Conservation (phyloP, 2,113 vertebrate species). For the Oncorhynchus gorbuscha region DNA sequence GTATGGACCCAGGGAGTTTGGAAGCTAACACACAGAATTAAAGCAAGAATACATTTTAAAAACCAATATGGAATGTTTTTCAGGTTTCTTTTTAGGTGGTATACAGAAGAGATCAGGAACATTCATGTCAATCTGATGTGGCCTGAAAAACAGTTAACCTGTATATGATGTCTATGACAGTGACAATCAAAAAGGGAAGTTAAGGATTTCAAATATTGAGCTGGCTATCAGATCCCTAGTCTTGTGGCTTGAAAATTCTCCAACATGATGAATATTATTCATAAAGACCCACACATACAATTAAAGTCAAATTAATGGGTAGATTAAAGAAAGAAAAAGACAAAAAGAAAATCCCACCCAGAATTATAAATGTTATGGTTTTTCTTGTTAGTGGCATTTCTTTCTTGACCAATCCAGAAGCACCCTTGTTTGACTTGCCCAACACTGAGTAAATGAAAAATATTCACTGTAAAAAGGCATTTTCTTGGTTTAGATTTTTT, state of each 20-base stretch:
- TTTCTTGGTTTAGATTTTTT: conserved; percentile 77
- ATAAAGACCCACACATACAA: background rate
- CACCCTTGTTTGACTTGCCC: conserved; percentile 71
- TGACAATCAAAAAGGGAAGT: no score
- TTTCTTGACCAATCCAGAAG: conserved; percentile 55
- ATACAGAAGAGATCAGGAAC: background rate
- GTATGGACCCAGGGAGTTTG: background rate
- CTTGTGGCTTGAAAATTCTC: conserved; percentile 2
- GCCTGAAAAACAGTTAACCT: background rate
- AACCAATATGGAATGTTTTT: conserved; percentile 4
- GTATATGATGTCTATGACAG: background rate
- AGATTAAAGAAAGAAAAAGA: conserved; percentile 16
- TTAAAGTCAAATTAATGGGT: conserved; percentile 15
- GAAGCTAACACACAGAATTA: background rate
- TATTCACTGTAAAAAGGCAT: conserved; percentile 79
- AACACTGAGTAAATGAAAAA: conserved; percentile 68
- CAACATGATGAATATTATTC: conserved; percentile 26
- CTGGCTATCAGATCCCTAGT: conserved; percentile 34
- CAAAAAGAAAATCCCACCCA: conserved; percentile 15
- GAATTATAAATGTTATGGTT: conserved; percentile 52
- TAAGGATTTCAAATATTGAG: no score
- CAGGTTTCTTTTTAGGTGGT: background rate
- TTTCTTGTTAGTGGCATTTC: conserved; percentile 58
- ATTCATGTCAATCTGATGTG: background rate
- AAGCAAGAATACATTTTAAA: background rate